Evolutionary conservation across 2,113 vertebrate genomes (phyloP), one percentile per base, ranked within the genome.

Genomic region (Reinhardtius hippoglossoides): DNA sequence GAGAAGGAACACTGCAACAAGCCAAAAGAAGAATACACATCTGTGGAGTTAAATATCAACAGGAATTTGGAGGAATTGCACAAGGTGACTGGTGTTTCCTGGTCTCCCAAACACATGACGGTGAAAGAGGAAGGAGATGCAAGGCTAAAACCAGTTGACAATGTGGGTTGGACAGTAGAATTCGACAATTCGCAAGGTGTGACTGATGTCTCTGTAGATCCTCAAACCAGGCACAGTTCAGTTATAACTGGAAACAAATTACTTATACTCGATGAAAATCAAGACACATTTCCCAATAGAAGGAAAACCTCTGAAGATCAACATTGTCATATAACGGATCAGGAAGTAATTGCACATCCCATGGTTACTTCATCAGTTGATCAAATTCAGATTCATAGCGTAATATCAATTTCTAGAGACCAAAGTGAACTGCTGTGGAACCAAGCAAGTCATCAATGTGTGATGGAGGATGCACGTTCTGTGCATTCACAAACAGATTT

Each of bases 1-100:
- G 40, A 68, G 42, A 37, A 40, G 6, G 48, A 27, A 3, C 4
- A 52, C 3, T 8, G 2, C 16, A 52, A 24, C 54, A 56, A 24
- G 9, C 48, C 61, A 21, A 4, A 56, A 65, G 26, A 66, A 52
- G 44, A 77, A 7, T 1, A 10, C 1, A 68, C 20, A 20, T 35
- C 68, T 6, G 1, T 0, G 4, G 18, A 1, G 56, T 50, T 67
- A 50, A 76, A 60, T 67, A 9, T 18, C 15, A 70, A 74, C 16
- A 66, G 61, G 9, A n/a, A 58, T 15, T 23, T 66, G 40, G 46
- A 74, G 55, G 46, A 72, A 23, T 23, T 23, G 5, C 57, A 50
- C 26, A 4, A 75, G 44, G n/a, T 67, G 9, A 13, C 37, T 44
- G 24, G 14, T 37, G 50, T 42, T 54, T 59, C 12, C 3, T 27